Evolutionary conservation across 2,888 invertebrate species (phyloP), one percentile per base, ranked within the genome.

Genomic region (Spatulosminthurus flaviceps): DNA sequence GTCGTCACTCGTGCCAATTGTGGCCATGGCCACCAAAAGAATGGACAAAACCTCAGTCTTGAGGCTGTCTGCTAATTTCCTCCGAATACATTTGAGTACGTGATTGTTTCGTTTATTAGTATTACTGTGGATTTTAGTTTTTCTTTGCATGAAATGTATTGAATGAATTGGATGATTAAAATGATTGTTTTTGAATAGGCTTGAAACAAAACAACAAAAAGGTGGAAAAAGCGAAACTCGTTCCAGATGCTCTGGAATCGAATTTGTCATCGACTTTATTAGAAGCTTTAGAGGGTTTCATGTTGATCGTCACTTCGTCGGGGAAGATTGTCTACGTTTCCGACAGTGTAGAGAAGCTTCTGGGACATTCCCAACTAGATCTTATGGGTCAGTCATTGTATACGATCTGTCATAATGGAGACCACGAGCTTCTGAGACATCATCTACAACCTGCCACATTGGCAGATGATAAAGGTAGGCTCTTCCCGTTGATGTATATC

Each of bases 31-130:
- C 82, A 92, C 93, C 73, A 92, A 95, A 84, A 92, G 94, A 86
- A 92, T 96, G 87, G 96, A 97, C 89, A 97, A 97, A 89, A 96
- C 96, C 28, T 94, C 95, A 84, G 93, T 96, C 71, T 89, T 97
- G 76, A 91, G 96, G 85, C 91, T 96, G 80, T 93, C 95, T 0
- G 95, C 95, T 73, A 94, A 94, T 85, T 94, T 93, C 87, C 90
- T 97, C 61, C 91, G 96, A 79, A 91, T 95, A 82, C 91, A 94
- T 87, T 77, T 85, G 74, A 85, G 85, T 85, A 83, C 77, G 85
- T 64, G 24, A 64, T 24, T 29, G 7, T n/a, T 29, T 69, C 1
- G n/a, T 16, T 71, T 70, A 1, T n/a, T 70, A 34, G 5, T 34
- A 9, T 34, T 7, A 4, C 34, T 34, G 34, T 34, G n/a, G n/a